Percentiles rank a stretch among this genome's conserved stretches.
Evolutionary conservation across 2,113 vertebrate species (phyloP).

Genomic region (Ceratotherium simum): DNA sequence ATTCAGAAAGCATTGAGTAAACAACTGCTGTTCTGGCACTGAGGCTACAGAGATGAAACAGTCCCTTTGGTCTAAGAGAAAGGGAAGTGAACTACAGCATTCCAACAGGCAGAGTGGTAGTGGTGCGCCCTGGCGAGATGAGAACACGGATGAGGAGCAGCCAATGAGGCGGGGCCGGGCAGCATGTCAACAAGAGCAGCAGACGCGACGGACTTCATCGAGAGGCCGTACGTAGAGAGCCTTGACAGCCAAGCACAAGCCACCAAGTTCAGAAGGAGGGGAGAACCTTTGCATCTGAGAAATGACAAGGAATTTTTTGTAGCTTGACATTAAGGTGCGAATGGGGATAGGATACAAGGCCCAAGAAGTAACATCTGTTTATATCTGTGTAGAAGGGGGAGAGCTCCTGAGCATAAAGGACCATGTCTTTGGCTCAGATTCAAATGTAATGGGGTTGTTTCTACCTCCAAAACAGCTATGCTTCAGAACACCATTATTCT

Average conservation of each 20-base stretch:
- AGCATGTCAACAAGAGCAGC: neutral
- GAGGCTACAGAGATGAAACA: neutral
- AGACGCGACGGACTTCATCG: neutral
- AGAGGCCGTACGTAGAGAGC: neutral
- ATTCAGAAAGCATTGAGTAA: neutral
- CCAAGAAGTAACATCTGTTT: neutral
- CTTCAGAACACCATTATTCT: neutral
- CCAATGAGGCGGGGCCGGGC: neutral
- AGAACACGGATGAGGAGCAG: neutral
- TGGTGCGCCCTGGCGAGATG: neutral
- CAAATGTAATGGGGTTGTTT: neutral
- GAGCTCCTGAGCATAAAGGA: neutral
- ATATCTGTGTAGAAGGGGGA: neutral
- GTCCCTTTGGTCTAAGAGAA: neutral
- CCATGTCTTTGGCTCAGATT: neutral
- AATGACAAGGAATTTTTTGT: neutral
- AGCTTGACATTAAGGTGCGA: neutral
- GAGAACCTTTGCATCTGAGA: neutral
- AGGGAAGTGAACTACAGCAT: neutral
- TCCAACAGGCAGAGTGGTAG: neutral
- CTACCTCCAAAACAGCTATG: neutral
- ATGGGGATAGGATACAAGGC: neutral
- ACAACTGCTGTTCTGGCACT: neutral
- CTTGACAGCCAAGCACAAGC: neutral
- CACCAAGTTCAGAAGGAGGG: neutral